Evolutionary conservation across 2,113 vertebrate species (phyloP).

Genomic region (Oenanthe melanoleuca): DNA sequence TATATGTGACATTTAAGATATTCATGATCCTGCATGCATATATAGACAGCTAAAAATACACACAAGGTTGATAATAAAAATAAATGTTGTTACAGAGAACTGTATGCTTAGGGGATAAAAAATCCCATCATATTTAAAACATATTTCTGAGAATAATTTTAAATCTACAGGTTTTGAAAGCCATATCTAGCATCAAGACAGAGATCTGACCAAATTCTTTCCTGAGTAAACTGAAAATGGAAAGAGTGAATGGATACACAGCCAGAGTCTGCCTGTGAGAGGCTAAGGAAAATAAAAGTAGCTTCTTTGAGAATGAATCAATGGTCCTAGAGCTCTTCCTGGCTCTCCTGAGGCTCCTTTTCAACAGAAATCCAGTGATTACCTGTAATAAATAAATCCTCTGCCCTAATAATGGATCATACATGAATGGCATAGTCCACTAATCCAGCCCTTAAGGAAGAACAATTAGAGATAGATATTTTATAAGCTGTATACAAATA

Average conservation of each 20-base stretch:
- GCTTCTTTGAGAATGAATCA: neutral
- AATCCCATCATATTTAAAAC: neutral
- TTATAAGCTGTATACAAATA: neutral
- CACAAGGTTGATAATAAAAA: neutral
- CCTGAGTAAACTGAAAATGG: neutral
- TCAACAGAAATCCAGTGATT: neutral
- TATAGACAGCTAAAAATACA: neutral
- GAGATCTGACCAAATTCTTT: neutral
- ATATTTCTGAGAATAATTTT: neutral
- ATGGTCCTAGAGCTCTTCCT: neutral
- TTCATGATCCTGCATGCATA: neutral
- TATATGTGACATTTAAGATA: neutral
- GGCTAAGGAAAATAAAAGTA: fast-evolving
- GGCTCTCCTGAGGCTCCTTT: neutral
- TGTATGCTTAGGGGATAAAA: neutral
- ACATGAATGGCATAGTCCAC: neutral
- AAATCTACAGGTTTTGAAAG: neutral
- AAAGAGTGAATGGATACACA: neutral
- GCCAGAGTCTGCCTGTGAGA: neutral
- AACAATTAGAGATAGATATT: neutral
- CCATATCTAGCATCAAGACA: neutral
- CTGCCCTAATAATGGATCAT: neutral
- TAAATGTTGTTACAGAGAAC: neutral
- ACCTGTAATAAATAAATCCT: neutral
- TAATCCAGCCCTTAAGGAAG: neutral